A percentile compares a stretch with the other conserved stretches of the same genome.
Conservation (phyloP, 2,113 vertebrate species). For the Dipodomys merriami region DNA sequence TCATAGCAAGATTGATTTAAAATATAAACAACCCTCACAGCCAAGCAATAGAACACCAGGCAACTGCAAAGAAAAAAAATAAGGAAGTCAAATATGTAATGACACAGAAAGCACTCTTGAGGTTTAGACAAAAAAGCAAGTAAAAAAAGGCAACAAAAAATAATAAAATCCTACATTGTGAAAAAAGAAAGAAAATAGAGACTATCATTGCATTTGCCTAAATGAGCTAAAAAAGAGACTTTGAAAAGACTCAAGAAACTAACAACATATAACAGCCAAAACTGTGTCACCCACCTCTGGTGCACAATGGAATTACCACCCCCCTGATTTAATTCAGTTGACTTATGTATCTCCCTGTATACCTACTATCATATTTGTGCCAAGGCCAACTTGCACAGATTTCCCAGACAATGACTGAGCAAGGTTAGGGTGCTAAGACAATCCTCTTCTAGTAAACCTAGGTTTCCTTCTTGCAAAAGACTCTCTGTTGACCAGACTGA, state of each 20-base stretch:
- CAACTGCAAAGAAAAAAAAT: neutral
- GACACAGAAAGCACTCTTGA: neutral
- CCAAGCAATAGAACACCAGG: neutral
- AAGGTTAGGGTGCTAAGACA: neutral
- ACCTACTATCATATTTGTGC: neutral
- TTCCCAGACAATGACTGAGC: neutral
- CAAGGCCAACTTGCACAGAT: neutral
- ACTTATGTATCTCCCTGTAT: no score
- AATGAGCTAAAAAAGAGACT: neutral
- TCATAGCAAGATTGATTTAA: neutral
- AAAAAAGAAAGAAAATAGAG: constrained; percentile 6
- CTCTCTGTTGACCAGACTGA: no score
- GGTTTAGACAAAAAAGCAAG: constrained; percentile 9
- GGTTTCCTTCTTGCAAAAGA: neutral
- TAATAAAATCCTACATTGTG: neutral
- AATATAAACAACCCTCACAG: neutral
- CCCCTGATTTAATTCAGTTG: neutral
- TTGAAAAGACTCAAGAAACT: constrained; percentile 43
- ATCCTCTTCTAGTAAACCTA: neutral
- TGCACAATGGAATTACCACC: no score
- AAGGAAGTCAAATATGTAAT: neutral
- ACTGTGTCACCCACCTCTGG: neutral
- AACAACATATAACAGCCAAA: neutral
- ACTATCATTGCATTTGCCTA: neutral
- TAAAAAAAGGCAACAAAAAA: neutral